Conservation (phyloP, 2,113 vertebrate species). For the Madoqua kirkii region DNA sequence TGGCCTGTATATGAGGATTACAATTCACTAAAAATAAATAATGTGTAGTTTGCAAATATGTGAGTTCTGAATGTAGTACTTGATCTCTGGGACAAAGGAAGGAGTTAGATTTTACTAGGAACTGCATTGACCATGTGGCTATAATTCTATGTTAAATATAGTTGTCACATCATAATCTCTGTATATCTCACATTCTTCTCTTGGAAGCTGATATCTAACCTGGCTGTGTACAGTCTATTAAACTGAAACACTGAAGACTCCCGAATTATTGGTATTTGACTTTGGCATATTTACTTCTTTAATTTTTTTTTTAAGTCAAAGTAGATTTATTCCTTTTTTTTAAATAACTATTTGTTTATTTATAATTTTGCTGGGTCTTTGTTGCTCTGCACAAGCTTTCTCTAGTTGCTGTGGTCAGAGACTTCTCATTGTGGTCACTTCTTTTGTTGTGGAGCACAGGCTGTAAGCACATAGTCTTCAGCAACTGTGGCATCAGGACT, state of each 20-base stretch:
- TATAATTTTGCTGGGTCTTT: not conserved
- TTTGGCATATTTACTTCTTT: not conserved
- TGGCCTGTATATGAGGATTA: not conserved
- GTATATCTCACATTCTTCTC: not conserved
- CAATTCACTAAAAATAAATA: not conserved
- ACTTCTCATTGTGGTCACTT: not conserved
- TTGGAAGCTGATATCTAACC: not conserved
- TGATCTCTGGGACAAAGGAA: not conserved
- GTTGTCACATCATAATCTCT: not conserved
- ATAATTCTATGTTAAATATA: not conserved
- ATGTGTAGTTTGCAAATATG: not conserved
- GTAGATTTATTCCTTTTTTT: not conserved
- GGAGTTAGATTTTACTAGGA: not conserved
- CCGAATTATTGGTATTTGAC: not conserved
- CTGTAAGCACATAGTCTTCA: not conserved
- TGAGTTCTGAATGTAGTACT: not conserved
- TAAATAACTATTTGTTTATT: not conserved
- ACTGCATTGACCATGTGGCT: not conserved
- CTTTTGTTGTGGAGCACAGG: not conserved
- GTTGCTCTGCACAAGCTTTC: not conserved
- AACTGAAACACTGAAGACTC: not conserved
- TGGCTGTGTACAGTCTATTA: not conserved
- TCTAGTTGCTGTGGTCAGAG: not conserved
- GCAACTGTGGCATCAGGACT: not conserved
- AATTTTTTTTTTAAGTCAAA: not conserved